Evolutionary conservation across 2,113 vertebrate species (phyloP).

Genomic region (Galbula dea): DNA sequence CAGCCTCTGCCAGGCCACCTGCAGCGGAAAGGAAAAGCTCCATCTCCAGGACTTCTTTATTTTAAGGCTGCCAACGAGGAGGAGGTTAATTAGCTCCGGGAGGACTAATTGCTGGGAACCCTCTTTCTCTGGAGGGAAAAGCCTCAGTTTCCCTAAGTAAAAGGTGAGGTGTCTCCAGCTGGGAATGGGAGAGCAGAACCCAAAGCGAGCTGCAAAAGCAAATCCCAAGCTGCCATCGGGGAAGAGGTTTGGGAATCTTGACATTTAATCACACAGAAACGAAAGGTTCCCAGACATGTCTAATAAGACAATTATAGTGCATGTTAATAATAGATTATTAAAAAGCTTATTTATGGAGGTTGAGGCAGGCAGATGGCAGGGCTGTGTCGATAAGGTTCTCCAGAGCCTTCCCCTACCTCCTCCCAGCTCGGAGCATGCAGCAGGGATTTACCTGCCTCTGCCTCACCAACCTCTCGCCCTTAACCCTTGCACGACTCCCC

Average conservation of each 20-base stretch:
- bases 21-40: background rate
- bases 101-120: background rate
- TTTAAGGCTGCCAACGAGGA: background rate
- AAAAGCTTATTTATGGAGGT: slow-evolving; percentile 40
- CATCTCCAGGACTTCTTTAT: background rate
- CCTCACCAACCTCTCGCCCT: background rate
- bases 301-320: slow-evolving; percentile 57
- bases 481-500: background rate
- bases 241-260: slow-evolving; percentile 21
- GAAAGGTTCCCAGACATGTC: slow-evolving; percentile 47
- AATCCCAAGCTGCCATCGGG: background rate
- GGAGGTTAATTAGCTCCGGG: background rate
- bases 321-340: slow-evolving; percentile 61
- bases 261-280: slow-evolving; percentile 22
- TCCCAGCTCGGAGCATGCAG: background rate
- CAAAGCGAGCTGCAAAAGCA: background rate
- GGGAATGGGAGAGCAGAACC: background rate
- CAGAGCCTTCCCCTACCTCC: background rate
- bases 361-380: slow-evolving; percentile 26
- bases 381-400: background rate
- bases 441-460: slow-evolving; percentile 4
- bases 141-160: background rate
- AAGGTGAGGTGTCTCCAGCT: background rate
- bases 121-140: background rate
- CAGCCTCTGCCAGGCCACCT: slow-evolving; percentile 35